Evolutionary conservation across 1,140 invertebrate species (phyloP).

Genomic region (Solenopsis fugax): DNA sequence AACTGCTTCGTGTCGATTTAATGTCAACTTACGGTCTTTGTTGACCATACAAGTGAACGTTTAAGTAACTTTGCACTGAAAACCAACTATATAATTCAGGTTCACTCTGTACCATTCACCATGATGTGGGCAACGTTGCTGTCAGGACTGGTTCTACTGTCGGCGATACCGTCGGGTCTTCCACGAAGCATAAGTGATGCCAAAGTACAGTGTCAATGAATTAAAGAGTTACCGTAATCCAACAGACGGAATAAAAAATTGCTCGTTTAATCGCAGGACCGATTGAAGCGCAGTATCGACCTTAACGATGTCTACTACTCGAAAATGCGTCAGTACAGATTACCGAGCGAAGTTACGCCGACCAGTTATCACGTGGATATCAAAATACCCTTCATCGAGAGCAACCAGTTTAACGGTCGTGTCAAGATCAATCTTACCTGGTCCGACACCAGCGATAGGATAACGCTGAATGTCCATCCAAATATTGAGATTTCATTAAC

Average conservation of each 20-base stretch:
- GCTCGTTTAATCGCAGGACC: background rate
- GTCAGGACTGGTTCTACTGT: conserved; percentile 55
- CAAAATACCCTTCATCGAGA: conserved; percentile 87
- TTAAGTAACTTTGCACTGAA: conserved; percentile 8
- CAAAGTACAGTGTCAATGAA: conserved; percentile 22
- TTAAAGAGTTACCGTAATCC: background rate
- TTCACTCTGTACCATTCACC: conserved; percentile 27
- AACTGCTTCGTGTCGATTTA: background rate
- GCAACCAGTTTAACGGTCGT: conserved; percentile 88
- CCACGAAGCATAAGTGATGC: conserved; percentile 7
- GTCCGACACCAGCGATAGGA: conserved; percentile 87
- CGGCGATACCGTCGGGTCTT: conserved; percentile 19
- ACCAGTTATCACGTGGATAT: conserved; percentile 88
- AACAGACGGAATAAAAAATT: background rate
- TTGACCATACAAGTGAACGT: background rate
- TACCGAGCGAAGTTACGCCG: conserved; percentile 88
- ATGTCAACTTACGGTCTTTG: background rate
- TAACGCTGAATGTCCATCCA: conserved; percentile 89
- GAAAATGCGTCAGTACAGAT: conserved; percentile 61
- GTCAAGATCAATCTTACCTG: conserved; percentile 89
- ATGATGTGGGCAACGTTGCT: conserved; percentile 66
- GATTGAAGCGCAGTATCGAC: conserved; percentile 78
- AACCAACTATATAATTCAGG: conserved; percentile 5
- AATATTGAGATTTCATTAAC: conserved; percentile 86
- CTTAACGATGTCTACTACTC: conserved; percentile 77